Evolutionary conservation across 2,797 vertebrate species (phyloP).

Genomic region (Poeciliopsis turneri): DNA sequence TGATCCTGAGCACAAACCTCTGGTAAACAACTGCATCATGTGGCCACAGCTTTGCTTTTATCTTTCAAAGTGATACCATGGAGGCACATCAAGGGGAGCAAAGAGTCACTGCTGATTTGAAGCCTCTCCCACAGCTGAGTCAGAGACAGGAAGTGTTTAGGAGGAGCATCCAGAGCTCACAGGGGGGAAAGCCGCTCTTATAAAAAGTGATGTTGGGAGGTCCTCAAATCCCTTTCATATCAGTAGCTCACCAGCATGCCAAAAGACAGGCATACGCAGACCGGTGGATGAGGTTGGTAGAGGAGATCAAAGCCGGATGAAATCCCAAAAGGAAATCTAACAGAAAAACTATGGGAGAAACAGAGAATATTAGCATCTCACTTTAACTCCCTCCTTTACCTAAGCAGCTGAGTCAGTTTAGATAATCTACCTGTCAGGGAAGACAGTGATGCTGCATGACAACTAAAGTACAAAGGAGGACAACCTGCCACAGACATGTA

Average conservation of each 20-base stretch:
- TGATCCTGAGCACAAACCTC: slow-evolving; percentile 11
- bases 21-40: slow-evolving; percentile 38
- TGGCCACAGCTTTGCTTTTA: slow-evolving; percentile 42
- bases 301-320: slow-evolving; percentile 64
- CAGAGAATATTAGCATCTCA: slow-evolving; percentile 30
- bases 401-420: slow-evolving; percentile 59
- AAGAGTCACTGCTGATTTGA: slow-evolving; percentile 58
- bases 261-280: slow-evolving; percentile 49
- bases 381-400: background rate
- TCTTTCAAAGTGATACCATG: slow-evolving; percentile 60
- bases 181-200: slow-evolving; percentile 54
- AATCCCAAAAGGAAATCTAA: slow-evolving; percentile 60
- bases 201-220: slow-evolving; percentile 57
- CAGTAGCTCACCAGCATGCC: slow-evolving; percentile 43
- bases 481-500: slow-evolving; percentile 48
- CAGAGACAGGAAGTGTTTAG: slow-evolving; percentile 51
- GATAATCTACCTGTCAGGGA: slow-evolving; percentile 48
- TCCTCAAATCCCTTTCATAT: slow-evolving; percentile 65
- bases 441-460: slow-evolving; percentile 44
- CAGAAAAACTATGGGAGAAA: slow-evolving; percentile 43
- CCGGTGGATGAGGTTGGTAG: slow-evolving; percentile 11
- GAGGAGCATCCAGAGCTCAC: slow-evolving; percentile 55
- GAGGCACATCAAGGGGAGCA: slow-evolving; percentile 57
- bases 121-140: slow-evolving; percentile 55
- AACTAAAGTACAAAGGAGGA: slow-evolving; percentile 58